Evolutionary conservation across 1,140 invertebrate genomes (phyloP).

Genomic region (Gonatopus flavifemur): DNA sequence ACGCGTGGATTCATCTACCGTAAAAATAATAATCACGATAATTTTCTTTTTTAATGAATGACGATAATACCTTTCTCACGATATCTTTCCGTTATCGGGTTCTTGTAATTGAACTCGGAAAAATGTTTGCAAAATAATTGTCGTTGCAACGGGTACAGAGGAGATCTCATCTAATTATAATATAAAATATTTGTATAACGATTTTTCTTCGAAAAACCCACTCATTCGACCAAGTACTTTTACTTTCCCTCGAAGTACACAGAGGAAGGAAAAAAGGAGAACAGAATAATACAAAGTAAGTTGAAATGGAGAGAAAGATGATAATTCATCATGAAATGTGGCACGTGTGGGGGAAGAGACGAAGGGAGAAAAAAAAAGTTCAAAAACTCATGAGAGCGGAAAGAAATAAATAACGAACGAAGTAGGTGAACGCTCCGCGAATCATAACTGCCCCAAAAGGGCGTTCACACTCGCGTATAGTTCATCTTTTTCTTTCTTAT

Average conservation of each 20-base stretch:
- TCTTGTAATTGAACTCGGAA: no score
- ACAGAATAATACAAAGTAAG: no score
- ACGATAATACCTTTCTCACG: no score
- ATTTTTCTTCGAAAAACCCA: no score
- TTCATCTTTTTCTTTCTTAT: neutral
- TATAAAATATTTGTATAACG: no score
- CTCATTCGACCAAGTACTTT: slow-evolving; percentile 5
- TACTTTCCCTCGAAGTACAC: neutral
- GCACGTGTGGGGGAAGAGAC: neutral
- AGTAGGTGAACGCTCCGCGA: neutral
- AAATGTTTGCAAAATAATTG: no score
- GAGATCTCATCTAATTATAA: no score
- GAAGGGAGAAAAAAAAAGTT: neutral
- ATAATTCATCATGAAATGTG: slow-evolving; percentile 7
- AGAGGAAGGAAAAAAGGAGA: neutral
- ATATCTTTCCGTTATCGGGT: no score
- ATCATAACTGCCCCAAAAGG: neutral
- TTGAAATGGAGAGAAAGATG: neutral
- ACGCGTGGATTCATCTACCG: no score
- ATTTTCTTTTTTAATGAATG: no score
- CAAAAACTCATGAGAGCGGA: neutral
- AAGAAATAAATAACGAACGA: slow-evolving; percentile 1
- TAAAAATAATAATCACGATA: no score
- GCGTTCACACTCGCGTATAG: neutral
- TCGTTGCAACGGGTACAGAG: no score